Conservation (phyloP, 2,888 invertebrate genomes). For the Priocnemis perturbator region DNA sequence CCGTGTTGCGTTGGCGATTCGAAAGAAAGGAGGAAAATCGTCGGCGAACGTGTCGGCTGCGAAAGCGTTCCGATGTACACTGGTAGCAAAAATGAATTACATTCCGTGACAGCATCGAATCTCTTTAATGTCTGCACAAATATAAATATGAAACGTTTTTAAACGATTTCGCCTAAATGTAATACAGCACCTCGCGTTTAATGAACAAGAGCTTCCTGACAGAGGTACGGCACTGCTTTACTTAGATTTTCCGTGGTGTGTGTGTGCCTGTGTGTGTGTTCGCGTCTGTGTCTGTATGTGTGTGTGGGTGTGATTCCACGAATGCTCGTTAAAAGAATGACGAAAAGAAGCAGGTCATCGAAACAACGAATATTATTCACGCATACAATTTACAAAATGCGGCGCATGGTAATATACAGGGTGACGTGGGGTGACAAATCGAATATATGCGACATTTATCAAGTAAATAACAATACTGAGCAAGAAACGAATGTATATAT, state of each 20-base stretch:
- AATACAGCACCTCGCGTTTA: constrained; percentile 7
- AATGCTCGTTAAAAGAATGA: too few relatives aligned
- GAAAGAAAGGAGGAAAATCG: too few relatives aligned
- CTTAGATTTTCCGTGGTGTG: constrained; percentile 8
- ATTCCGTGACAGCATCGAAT: constrained; percentile 1
- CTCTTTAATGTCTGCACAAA: constrained; percentile 11
- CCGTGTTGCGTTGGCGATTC: too few relatives aligned
- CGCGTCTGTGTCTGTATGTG: too few relatives aligned
- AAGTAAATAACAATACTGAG: constrained; percentile 45
- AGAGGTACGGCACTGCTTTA: constrained; percentile 12
- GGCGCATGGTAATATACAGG: constrained; percentile 32
- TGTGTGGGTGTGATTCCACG: too few relatives aligned
- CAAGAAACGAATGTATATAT: constrained; percentile 32
- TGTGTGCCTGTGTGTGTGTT: background rate
- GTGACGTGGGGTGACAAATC: constrained; percentile 25
- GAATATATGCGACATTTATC: constrained; percentile 18
- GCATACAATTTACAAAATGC: constrained; percentile 36
- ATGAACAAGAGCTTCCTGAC: constrained; percentile 8
- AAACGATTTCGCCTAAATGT: background rate
- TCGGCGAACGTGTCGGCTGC: too few relatives aligned
- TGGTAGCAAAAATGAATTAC: constrained; percentile 8
- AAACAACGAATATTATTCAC: constrained; percentile 29
- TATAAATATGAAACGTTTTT: constrained; percentile 13
- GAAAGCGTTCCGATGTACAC: too few relatives aligned
- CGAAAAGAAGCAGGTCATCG: constrained; percentile 21